These are phyloP conservation scores for Leptinotarsa texana DNA, from an alignment of 1,140 invertebrate species.

Conservation along the genomic window DNA sequence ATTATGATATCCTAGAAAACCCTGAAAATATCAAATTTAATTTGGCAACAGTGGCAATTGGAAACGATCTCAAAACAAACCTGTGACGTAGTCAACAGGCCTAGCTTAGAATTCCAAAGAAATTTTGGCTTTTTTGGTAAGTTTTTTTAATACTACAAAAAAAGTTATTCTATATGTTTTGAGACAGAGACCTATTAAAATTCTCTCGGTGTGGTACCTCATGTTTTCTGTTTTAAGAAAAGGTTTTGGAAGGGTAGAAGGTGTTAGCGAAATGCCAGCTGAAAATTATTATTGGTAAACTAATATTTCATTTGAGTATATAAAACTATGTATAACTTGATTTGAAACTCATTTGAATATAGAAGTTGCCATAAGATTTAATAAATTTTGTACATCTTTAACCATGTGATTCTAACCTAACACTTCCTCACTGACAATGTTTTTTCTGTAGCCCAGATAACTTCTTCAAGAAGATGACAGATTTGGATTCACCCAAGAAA, in stretches of 20 bases:
- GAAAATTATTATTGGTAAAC: constrained; percentile 48
- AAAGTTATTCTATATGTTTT: neutral
- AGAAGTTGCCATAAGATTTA: neutral
- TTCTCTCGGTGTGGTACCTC: neutral
- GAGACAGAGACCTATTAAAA: too few relatives aligned
- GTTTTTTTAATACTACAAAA: neutral
- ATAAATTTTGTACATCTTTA: neutral
- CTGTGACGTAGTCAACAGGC: constrained; percentile 4
- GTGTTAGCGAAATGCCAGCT: constrained; percentile 38
- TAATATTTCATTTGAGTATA: neutral
- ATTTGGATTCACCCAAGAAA: constrained; percentile 66
- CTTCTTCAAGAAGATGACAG: constrained; percentile 56
- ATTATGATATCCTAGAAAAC: too few relatives aligned
- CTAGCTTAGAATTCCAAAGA: neutral
- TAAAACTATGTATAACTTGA: constrained; percentile 7
- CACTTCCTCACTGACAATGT: constrained; percentile 33
- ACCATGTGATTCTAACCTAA: constrained; percentile 31
- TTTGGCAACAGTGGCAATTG: too few relatives aligned
- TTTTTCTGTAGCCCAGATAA: constrained; percentile 53
- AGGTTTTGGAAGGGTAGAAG: neutral
- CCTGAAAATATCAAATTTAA: too few relatives aligned
- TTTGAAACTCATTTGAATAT: neutral
- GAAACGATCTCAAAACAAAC: neutral
- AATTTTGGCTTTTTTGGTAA: neutral
- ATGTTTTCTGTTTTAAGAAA: neutral